phyloP scores from a whole-genome alignment of 2,113 vertebrate genomes.

The Paramormyrops kingsleyae region DNA sequence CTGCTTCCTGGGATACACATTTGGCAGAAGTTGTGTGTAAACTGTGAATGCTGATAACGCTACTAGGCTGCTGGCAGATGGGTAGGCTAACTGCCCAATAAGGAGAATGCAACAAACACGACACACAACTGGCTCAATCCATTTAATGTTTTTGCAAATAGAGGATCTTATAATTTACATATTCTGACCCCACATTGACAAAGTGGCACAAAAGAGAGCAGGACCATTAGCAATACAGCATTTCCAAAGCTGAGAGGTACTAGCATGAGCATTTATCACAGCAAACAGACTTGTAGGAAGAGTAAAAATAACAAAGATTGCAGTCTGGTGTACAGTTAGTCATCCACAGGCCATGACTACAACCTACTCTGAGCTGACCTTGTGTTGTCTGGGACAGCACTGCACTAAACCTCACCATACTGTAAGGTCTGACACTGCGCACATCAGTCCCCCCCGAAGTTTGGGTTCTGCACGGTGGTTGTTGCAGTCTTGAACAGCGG shows the following conservation, averaged over 20 bases:
- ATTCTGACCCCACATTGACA: neutral
- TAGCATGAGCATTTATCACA: neutral
- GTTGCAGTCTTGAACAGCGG: slow-evolving; percentile 82
- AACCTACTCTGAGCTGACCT: neutral
- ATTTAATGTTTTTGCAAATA: neutral
- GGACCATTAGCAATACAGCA: neutral
- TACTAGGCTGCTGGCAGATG: neutral
- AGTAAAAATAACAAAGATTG: neutral
- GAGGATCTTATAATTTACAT: neutral
- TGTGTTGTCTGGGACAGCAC: neutral
- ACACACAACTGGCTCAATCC: neutral
- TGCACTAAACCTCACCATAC: neutral
- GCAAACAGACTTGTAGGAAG: neutral
- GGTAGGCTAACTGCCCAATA: neutral
- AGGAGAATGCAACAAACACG: neutral
- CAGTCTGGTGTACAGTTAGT: neutral
- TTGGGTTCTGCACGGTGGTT: slow-evolving; percentile 77
- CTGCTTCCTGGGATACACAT: neutral
- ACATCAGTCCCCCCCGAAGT: slow-evolving; percentile 65
- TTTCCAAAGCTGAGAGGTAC: neutral
- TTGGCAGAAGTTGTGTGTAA: neutral
- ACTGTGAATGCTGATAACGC: neutral
- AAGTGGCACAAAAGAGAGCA: neutral
- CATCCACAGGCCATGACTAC: neutral
- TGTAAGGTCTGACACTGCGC: neutral